Evolutionary conservation across 35 echinoderm and acorn worm species (phyloP).

Genomic region (Heliocidaris erythrogramma): DNA sequence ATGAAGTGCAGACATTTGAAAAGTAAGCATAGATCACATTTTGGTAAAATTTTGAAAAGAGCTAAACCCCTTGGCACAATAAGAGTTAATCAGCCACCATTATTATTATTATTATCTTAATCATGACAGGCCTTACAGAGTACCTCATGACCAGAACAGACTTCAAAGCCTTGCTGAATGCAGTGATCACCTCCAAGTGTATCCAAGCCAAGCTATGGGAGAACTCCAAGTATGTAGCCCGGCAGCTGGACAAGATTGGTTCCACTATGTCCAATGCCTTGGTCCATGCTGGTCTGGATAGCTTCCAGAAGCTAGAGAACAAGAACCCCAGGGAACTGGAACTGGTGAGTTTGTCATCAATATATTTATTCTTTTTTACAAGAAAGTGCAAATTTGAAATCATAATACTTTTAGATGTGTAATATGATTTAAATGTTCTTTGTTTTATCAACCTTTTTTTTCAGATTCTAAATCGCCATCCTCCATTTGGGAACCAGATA

Average conservation of each 20-base stretch:
- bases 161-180: slow-evolving; percentile 70
- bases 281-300: slow-evolving; percentile 79
- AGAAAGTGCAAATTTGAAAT: too few species aligned
- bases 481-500: slow-evolving; percentile 87
- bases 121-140: slow-evolving; percentile 61
- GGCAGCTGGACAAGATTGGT: slow-evolving; percentile 79
- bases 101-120: not conserved
- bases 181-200: slow-evolving; percentile 62
- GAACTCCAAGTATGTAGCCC: slow-evolving; percentile 72
- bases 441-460: not conserved
- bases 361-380: too few species aligned
- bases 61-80: too few species aligned
- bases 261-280: slow-evolving; percentile 59
- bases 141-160: slow-evolving; percentile 54
- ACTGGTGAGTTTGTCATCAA: slow-evolving; percentile 57
- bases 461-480: slow-evolving; percentile 87
- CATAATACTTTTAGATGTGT: too few species aligned
- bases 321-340: slow-evolving; percentile 86
- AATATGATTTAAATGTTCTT: too few species aligned
- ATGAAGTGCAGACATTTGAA: too few species aligned
- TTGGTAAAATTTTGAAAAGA: too few species aligned
- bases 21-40: too few species aligned
- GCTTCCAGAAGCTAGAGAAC: slow-evolving; percentile 65
- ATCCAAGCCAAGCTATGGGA: slow-evolving; percentile 82
- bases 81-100: too few species aligned